Evolutionary conservation across 2,113 vertebrate genomes (phyloP), one percentile per base, ranked within the genome.

Genomic region (Connochaetes taurinus): DNA sequence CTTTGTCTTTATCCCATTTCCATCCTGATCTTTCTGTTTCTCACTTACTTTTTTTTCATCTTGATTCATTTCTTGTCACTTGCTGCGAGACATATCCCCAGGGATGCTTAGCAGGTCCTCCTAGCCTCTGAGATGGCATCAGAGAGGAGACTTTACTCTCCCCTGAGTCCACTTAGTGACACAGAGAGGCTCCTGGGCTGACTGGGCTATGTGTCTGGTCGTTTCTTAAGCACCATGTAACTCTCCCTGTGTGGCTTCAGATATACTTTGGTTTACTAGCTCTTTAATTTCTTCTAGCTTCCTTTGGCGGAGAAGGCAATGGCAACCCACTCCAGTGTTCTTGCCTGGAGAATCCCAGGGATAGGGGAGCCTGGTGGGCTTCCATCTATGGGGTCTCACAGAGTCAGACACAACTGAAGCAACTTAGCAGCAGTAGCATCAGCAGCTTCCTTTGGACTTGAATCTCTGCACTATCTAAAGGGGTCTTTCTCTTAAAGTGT

Each of bases 31-130:
- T 76, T 64, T 91, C 29, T 87, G 25, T 94, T 93, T 95, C 76
- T 92, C 21, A 16, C 31, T 87, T 60, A 43, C 31, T 85, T 82
- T 67, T 29, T 29, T 23, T 31, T 67, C n/a, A 25, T 71, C 19
- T 87, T 93, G 36, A n/a, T 92, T 82, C 53, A 40, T 92, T 90
- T 90, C 57, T 85, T 95, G 85, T 83, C 33, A 55, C 50, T 92
- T 91, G 43, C 60, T 60, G 33, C 1, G 57, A 92, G 67, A 62
- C 23, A 25, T 19, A 29, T 50, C 53, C 64, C 81, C 3, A 58
- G n/a, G 47, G 7, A 57, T 47, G 23, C 15, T 82, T 87, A 64
- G 62, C 55, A n/a, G 50, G 60, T 87, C 23, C 12, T 87, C n/a
- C 27, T 67, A 11, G 53, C 29, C 13, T 95, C 78, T 71, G 53